Conservation (phyloP, 2,797 vertebrate species). For the Paratrypauchen microcephalus region DNA sequence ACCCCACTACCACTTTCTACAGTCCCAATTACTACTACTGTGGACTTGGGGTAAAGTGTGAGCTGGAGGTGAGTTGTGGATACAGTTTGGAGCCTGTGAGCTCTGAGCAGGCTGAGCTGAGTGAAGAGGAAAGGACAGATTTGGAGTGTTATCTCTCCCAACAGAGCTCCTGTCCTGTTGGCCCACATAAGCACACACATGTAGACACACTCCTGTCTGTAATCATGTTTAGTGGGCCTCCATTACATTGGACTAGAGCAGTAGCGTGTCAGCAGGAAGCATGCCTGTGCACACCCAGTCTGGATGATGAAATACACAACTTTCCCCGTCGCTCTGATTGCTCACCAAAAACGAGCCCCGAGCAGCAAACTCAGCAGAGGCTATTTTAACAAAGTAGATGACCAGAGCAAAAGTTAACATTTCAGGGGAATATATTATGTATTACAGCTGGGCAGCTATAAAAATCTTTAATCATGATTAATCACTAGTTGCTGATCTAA, state of each 20-base stretch:
- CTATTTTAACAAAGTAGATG: conserved; percentile 65
- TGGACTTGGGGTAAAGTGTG: conserved; percentile 32
- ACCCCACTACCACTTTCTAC: conserved; percentile 16
- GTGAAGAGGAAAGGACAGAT: conserved; percentile 75
- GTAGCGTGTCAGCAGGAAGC: conserved; percentile 27
- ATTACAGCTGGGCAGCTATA: too few species aligned
- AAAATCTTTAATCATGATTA: too few species aligned
- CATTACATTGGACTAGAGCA: conserved; percentile 35
- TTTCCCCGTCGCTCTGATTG: conserved; percentile 47
- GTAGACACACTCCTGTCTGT: conserved; percentile 43
- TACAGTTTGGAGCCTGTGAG: conserved; percentile 67
- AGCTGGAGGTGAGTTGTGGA: conserved; percentile 59
- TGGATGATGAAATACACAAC: conserved; percentile 45
- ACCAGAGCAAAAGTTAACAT: not conserved
- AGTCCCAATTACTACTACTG: conserved; percentile 15
- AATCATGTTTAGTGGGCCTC: conserved; percentile 63
- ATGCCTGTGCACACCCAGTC: conserved; percentile 33
- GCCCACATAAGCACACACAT: conserved; percentile 42
- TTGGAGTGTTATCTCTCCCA: conserved; percentile 72
- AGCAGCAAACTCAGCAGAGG: conserved; percentile 59
- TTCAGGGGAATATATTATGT: conserved; percentile 9
- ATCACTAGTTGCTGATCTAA: too few species aligned
- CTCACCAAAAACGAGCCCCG: conserved; percentile 61
- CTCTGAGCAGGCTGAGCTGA: conserved; percentile 67
- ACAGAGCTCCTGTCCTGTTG: conserved; percentile 71